phyloP scores from a whole-genome alignment of 2,113 vertebrate species.

The Aplodontia rufa region DNA sequence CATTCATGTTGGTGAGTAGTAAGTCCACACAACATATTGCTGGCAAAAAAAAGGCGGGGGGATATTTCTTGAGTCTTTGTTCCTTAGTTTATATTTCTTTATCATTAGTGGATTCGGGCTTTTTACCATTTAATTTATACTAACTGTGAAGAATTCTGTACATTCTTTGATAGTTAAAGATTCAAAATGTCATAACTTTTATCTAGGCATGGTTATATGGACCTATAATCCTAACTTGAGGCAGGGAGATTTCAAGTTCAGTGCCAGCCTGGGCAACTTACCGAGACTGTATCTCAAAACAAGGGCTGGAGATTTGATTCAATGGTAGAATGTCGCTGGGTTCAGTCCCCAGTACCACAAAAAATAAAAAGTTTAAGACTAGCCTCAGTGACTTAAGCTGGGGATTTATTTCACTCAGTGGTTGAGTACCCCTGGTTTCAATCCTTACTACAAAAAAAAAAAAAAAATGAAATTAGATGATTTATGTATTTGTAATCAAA shows the following conservation, averaged over 20 bases:
- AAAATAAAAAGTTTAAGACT: background rate
- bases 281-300: too few species aligned
- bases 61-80: background rate
- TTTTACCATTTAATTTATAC: conserved; percentile 8
- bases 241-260: too few species aligned
- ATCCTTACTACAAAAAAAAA: background rate
- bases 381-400: background rate
- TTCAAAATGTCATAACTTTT: background rate
- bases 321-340: background rate
- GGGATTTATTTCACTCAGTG: background rate
- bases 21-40: background rate
- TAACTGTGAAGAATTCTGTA: background rate
- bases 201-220: background rate
- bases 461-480: background rate
- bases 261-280: too few species aligned
- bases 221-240: background rate
- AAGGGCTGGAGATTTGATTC: too few species aligned
- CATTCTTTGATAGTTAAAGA: background rate
- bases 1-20: conserved; percentile 94
- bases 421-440: background rate
- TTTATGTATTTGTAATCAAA: background rate
- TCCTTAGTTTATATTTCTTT: background rate
- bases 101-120: background rate
- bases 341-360: background rate
- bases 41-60: background rate